Percentiles rank a stretch among this genome's conserved stretches.
Conservation (phyloP, 2,113 vertebrate species). For the Grallaria varia region DNA sequence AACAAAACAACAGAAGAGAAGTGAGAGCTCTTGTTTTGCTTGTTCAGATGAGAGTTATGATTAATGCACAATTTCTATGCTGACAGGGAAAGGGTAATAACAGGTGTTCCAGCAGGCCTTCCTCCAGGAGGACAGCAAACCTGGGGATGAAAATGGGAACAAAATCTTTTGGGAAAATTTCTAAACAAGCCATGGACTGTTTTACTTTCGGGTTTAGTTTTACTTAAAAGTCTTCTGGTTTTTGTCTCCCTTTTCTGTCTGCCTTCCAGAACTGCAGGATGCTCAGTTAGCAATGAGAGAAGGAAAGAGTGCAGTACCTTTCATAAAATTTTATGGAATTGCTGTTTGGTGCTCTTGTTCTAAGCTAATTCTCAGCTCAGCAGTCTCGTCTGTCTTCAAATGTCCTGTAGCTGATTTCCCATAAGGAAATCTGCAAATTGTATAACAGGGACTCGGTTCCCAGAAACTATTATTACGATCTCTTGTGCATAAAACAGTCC, state of each 20-base stretch:
- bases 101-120: neutral
- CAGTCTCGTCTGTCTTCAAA: neutral
- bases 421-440: neutral
- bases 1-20: neutral
- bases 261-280: neutral
- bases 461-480: neutral
- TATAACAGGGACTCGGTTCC: neutral
- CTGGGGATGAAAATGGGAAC: neutral
- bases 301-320: neutral
- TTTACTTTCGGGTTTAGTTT: neutral
- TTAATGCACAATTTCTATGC: neutral
- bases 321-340: neutral
- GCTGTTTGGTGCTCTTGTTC: neutral
- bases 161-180: neutral
- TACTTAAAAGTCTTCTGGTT: neutral
- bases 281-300: neutral
- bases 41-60: neutral
- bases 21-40: neutral
- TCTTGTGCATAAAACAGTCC: neutral
- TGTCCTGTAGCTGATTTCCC: neutral
- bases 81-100: neutral
- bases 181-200: neutral
- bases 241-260: neutral
- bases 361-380: neutral
- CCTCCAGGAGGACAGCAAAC: neutral